Evolutionary conservation across 2,113 vertebrate species (phyloP).

Genomic region (Urocitellus parryii): DNA sequence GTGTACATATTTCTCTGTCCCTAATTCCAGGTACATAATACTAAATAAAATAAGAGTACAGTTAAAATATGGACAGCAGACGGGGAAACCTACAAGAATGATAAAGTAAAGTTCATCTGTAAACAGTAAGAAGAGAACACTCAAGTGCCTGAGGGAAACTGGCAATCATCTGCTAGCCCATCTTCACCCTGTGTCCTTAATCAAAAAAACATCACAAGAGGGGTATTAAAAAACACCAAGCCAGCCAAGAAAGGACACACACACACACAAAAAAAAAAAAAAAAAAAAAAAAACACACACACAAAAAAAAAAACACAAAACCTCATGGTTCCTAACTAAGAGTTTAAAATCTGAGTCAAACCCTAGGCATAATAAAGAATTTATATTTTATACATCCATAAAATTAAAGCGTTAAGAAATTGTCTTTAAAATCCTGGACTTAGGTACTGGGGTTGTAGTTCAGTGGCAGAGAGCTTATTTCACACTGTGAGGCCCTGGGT

Average conservation of each 20-base stretch:
- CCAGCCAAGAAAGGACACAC: conserved; percentile 67
- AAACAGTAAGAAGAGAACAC: no score
- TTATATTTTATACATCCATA: neutral
- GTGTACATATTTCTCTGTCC: conserved; percentile 87
- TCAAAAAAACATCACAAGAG: neutral
- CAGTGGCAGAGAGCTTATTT: no score
- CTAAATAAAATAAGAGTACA: conserved; percentile 80
- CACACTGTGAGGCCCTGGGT: no score
- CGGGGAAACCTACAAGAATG: conserved; percentile 80
- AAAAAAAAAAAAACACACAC: neutral
- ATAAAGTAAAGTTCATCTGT: neutral
- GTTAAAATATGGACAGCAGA: conserved; percentile 82
- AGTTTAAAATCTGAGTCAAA: conserved; percentile 38
- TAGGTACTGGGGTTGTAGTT: neutral
- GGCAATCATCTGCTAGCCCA: neutral
- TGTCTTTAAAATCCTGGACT: conserved; percentile 26
- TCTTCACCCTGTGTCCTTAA: neutral
- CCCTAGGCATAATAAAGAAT: neutral
- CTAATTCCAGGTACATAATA: conserved; percentile 84
- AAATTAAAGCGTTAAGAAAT: conserved; percentile 43
- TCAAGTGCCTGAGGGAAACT: neutral
- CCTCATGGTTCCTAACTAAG: neutral
- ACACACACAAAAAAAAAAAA: no score
- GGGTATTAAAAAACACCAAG: neutral
- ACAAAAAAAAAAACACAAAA: no score